These are phyloP conservation scores for Acarapis woodi DNA, from an alignment of 1,140 invertebrate species.

Conservation along the genomic window DNA sequence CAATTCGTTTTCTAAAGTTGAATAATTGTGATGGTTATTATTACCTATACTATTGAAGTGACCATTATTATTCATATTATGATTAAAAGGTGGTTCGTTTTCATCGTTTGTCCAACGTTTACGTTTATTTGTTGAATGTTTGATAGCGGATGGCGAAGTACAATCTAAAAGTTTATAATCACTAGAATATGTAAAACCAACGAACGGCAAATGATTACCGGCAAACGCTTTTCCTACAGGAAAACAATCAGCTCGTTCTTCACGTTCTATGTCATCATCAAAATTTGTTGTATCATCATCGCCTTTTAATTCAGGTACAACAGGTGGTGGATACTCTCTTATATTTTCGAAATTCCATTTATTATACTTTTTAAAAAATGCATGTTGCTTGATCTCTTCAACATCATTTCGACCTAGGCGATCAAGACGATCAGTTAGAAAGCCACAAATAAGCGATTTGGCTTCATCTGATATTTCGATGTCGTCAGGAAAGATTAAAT, in stretches of 20 bases:
- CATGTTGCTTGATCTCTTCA: slow-evolving; percentile 75
- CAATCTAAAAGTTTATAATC: slow-evolving; percentile 10
- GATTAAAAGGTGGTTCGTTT: neutral
- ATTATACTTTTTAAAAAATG: slow-evolving; percentile 85
- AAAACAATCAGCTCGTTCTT: slow-evolving; percentile 57
- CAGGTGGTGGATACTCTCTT: slow-evolving; percentile 59
- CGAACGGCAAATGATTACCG: slow-evolving; percentile 92
- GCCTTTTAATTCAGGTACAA: slow-evolving; percentile 70
- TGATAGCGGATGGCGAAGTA: no score
- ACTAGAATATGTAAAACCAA: slow-evolving; percentile 84
- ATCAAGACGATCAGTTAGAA: slow-evolving; percentile 64
- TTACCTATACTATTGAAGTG: no score
- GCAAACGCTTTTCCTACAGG: slow-evolving; percentile 85
- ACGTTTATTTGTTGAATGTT: no score
- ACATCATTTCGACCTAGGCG: slow-evolving; percentile 75
- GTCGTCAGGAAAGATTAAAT: slow-evolving; percentile 75
- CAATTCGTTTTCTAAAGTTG: slow-evolving; percentile 7
- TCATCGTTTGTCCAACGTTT: no score
- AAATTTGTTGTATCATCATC: slow-evolving; percentile 97
- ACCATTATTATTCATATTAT: neutral
- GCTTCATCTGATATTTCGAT: slow-evolving; percentile 58
- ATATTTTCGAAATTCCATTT: slow-evolving; percentile 94
- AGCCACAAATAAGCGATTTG: slow-evolving; percentile 68
- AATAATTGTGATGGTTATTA: slow-evolving; percentile 9
- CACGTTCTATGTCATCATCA: slow-evolving; percentile 81